Evolutionary conservation across 2,113 vertebrate genomes (phyloP).

Genomic region (Ranitomeya imitator): DNA sequence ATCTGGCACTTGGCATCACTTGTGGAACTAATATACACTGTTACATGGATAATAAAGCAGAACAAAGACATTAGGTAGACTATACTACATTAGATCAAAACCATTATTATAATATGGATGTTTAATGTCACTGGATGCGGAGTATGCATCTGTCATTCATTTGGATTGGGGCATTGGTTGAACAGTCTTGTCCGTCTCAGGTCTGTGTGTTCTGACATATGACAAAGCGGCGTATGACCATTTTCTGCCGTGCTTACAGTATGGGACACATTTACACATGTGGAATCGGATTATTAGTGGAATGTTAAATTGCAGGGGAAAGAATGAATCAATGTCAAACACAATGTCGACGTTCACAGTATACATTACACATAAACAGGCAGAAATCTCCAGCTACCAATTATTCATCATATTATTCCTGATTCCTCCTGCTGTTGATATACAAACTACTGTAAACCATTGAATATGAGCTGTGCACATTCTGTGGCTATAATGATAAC

Average conservation of each 20-base stretch:
- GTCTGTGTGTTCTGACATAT: background rate
- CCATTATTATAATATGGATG: background rate
- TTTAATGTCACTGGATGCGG: background rate
- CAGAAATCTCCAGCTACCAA: background rate
- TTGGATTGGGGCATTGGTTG: background rate
- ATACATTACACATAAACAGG: background rate
- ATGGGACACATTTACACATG: background rate
- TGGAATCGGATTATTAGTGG: too few relatives aligned
- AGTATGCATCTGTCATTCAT: background rate
- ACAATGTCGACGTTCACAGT: background rate
- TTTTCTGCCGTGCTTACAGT: background rate
- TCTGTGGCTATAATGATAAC: background rate
- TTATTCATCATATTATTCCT: background rate
- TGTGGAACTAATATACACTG: background rate
- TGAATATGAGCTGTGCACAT: background rate
- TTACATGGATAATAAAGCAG: constrained; percentile 13
- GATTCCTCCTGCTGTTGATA: background rate
- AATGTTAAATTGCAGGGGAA: too few relatives aligned
- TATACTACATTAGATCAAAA: background rate
- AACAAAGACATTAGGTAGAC: background rate
- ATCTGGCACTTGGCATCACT: background rate
- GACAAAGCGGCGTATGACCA: background rate
- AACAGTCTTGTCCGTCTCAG: background rate
- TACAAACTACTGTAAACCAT: background rate
- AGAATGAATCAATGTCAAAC: too few relatives aligned